Evolutionary conservation across 2,797 vertebrate species (phyloP), one percentile per base, ranked within the genome.

Genomic region (Coregonus sp.): DNA sequence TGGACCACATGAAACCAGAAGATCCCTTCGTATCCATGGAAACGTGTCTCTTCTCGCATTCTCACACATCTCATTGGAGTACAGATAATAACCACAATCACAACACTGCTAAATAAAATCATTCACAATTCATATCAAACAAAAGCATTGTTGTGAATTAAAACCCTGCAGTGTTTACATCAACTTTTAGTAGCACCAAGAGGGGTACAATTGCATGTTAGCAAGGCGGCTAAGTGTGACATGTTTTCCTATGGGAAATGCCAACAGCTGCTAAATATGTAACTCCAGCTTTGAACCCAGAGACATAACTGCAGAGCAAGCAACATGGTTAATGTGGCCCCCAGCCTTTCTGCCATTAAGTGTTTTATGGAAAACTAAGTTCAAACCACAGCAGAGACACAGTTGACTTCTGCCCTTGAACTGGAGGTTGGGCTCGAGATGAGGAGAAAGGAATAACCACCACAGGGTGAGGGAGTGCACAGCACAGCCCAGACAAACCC

Each of bases 401-500:
- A 18, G 52, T 18, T 5, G 52, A 56, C 4, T 18, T 56, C 18
- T 56, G n/a, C 15, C 52, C 5, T 18, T 56, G 52, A 56, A 5
- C 52, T 16, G 15, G 52, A 56, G 15, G 15, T 56, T 56, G 52
- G 15, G 52, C 52, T 16, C 20, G 5, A 78, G 80, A 0, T 73
- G 80, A 65, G 68, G 16, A 15, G n/a, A 20, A 40, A 40, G 33
- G 29, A 73, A 81, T 74, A 79, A 82, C 70, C 20, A 77, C 75
- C 79, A 40, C 81, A 84, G 82, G 81, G 59, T 59, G 67, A 5
- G 15, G 70, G 69, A 78, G 80, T 35, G 84, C 87, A 88, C 89
- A 87, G 88, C 51, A 56, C 66, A 65, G 20, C 80, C 84, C 79
- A 74, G 77, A 86, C 82, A 78, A 84, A 76, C 81, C 81, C 78